Conservation (phyloP, 1,140 invertebrate species). For the Chironomus striatipennis region DNA sequence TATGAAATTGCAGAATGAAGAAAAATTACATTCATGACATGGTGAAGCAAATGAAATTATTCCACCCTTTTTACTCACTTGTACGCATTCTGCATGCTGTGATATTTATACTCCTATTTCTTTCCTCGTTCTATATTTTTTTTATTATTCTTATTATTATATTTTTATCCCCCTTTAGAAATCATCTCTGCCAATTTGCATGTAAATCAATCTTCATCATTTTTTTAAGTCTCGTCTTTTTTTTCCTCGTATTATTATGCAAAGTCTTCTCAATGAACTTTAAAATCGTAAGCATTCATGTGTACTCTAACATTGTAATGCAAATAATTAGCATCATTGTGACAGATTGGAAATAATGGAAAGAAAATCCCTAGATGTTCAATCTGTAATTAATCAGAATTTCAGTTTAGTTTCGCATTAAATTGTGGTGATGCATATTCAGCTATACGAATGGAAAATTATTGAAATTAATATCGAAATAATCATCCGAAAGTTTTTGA, state of each 20-base stretch:
- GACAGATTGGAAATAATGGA: not conserved
- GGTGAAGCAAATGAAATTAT: not conserved
- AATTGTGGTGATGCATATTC: too few species aligned
- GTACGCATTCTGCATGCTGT: slow-evolving; percentile 11
- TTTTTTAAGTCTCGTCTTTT: not conserved
- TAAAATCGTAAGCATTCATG: too few species aligned
- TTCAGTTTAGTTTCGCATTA: not conserved
- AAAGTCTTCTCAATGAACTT: too few species aligned
- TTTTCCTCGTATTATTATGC: too few species aligned
- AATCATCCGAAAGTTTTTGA: too few species aligned
- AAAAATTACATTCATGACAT: slow-evolving; percentile 4
- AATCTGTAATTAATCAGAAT: not conserved
- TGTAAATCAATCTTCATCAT: slow-evolving; percentile 9
- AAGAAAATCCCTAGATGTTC: not conserved
- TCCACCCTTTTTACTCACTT: slow-evolving; percentile 20
- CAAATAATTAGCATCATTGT: slow-evolving; percentile 13
- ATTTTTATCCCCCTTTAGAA: not conserved
- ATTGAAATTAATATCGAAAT: too few species aligned
- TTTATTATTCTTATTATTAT: slow-evolving; percentile 5
- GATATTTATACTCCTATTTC: too few species aligned
- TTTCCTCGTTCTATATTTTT: too few species aligned
- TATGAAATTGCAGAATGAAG: not conserved
- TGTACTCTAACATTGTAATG: not conserved
- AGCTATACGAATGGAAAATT: too few species aligned
- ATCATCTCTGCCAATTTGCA: not conserved